phyloP scores from a whole-genome alignment of 2,113 vertebrate genomes.

The Loxodonta africana region DNA sequence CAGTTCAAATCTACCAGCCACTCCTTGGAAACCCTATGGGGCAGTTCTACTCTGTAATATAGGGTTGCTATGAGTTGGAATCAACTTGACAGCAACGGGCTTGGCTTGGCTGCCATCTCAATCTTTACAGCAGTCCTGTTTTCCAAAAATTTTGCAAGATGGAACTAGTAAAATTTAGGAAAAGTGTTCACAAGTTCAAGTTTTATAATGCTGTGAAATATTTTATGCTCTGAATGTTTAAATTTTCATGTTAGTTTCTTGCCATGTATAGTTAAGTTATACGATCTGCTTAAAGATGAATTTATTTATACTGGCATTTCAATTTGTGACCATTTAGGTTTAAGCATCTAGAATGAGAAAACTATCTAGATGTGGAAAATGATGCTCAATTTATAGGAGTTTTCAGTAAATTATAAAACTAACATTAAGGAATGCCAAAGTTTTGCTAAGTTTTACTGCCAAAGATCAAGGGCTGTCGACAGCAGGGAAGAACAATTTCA shows the following conservation, averaged over 20 bases:
- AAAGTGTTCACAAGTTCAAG: conserved; percentile 16
- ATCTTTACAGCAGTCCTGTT: not conserved
- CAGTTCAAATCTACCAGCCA: no score
- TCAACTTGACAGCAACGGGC: no score
- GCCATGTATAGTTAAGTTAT: not conserved
- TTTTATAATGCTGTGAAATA: conserved; percentile 57
- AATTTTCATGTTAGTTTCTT: conserved; percentile 59
- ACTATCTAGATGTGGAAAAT: conserved; percentile 7
- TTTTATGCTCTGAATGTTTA: conserved; percentile 61
- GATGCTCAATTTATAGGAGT: conserved; percentile 52
- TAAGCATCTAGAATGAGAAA: conserved; percentile 46
- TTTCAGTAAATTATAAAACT: conserved; percentile 71
- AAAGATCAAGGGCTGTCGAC: conserved; percentile 59
- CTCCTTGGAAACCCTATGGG: no score
- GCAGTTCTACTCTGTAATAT: no score
- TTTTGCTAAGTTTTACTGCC: conserved; percentile 48
- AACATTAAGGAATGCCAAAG: conserved; percentile 31
- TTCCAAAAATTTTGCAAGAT: conserved; percentile 4
- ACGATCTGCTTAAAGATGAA: not conserved
- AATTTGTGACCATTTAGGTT: conserved; percentile 54
- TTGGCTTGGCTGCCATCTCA: not conserved
- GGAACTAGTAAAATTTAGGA: conserved; percentile 22
- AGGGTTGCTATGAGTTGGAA: no score
- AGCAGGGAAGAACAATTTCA: conserved; percentile 38
- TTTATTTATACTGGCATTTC: conserved; percentile 61